Conservation (phyloP, 2,113 vertebrate species). For the Lethenteron camtschaticum region DNA sequence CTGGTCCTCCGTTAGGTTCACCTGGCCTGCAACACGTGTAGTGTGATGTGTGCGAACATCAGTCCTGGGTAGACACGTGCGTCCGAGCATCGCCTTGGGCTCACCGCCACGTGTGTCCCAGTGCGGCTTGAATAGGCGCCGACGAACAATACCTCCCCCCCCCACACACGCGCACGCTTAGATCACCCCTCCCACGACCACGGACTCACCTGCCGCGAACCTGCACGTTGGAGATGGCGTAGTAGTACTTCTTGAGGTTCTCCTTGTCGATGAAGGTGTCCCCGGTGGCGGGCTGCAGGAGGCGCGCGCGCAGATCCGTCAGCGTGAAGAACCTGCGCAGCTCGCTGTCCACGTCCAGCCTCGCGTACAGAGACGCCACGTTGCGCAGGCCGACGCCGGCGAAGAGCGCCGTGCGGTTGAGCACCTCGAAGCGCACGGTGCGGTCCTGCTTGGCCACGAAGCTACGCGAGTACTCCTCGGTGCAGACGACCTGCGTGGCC, state of each 20-base stretch:
- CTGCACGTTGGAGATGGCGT: background rate
- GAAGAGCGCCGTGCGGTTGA: background rate
- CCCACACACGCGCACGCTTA: too few relatives aligned
- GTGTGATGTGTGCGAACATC: too few relatives aligned
- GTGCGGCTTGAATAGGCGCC: too few relatives aligned
- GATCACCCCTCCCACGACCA: too few relatives aligned
- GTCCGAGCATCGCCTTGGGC: too few relatives aligned
- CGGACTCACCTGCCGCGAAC: background rate
- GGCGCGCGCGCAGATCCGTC: background rate
- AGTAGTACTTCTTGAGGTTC: slow-evolving; percentile 3
- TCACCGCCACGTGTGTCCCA: too few relatives aligned
- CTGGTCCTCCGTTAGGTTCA: too few relatives aligned
- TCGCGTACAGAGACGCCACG: background rate
- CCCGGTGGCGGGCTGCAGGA: background rate
- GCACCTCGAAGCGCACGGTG: background rate
- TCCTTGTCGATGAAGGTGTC: background rate
- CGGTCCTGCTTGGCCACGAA: background rate
- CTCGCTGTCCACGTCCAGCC: background rate
- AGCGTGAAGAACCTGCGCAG: slow-evolving; percentile 1
- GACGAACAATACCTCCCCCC: too few relatives aligned
- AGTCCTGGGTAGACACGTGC: too few relatives aligned
- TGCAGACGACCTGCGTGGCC: background rate
- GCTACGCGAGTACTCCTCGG: background rate
- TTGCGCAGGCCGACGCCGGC: background rate
- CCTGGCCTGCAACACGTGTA: too few relatives aligned